A percentile compares a stretch with the other conserved stretches of the same genome.
These are phyloP conservation scores for Drosophila fulvimacula DNA, from an alignment of 2,888 invertebrate species.

Conservation along the genomic window DNA sequence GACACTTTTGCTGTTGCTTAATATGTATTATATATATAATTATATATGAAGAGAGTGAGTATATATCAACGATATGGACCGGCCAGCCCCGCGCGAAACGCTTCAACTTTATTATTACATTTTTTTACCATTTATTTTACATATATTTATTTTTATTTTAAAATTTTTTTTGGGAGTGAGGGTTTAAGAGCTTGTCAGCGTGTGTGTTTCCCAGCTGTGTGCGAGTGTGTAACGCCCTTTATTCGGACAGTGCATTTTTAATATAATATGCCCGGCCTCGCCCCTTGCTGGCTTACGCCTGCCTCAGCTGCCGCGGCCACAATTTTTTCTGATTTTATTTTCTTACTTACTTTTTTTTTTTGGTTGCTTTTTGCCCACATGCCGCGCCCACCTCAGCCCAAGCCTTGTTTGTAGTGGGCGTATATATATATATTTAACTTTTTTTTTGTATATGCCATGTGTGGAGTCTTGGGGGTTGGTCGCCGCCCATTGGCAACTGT, in stretches of 20 bases:
- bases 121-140: constrained; percentile 43
- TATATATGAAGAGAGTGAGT: constrained; percentile 36
- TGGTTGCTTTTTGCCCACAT: constrained; percentile 29
- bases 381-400: constrained; percentile 23
- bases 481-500: constrained; percentile 78
- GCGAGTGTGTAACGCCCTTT: constrained; percentile 78
- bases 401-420: constrained; percentile 72
- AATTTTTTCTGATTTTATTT: constrained; percentile 66
- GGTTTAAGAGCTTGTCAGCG: constrained; percentile 54
- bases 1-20: constrained; percentile 63
- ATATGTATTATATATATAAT: constrained; percentile 67
- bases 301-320: constrained; percentile 50
- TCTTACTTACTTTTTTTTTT: constrained; percentile 26
- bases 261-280: constrained; percentile 62
- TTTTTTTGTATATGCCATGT: constrained; percentile 49
- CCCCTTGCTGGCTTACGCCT: constrained; percentile 21
- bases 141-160: constrained; percentile 14
- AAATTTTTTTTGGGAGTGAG: constrained; percentile 29
- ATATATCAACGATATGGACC: constrained; percentile 54
- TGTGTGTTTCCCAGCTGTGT: constrained; percentile 21
- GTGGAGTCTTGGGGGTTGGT: constrained; percentile 70
- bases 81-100: constrained; percentile 50
- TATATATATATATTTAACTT: constrained; percentile 33
- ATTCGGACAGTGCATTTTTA: constrained; percentile 84
- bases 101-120: constrained; percentile 80